Evolutionary conservation across 1,140 invertebrate genomes (phyloP).

Genomic region (Cydia amplana): DNA sequence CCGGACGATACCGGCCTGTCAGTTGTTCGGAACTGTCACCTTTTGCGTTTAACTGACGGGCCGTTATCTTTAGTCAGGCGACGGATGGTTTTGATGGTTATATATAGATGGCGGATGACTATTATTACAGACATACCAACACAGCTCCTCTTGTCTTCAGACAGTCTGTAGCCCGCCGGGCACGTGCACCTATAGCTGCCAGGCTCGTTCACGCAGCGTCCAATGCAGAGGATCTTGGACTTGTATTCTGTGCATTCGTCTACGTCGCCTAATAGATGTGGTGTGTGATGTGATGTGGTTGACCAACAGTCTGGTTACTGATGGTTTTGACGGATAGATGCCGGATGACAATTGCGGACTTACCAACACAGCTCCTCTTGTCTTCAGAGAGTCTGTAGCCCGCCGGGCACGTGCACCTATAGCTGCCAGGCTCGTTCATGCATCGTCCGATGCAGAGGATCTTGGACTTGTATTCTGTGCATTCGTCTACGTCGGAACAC

Average conservation of each 20-base stretch:
- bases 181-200: conserved; percentile 94
- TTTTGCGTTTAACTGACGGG: too few species aligned
- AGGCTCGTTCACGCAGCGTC: conserved; percentile 91
- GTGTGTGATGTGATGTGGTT: too few species aligned
- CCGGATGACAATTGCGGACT: conserved; percentile 34
- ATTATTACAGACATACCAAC: conserved; percentile 82
- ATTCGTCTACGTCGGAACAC: conserved; percentile 94
- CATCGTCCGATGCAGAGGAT: conserved; percentile 91
- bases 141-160: conserved; percentile 86
- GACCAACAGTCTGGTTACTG: too few species aligned
- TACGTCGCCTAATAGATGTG: too few species aligned
- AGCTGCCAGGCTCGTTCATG: conserved; percentile 93
- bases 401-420: conserved; percentile 90
- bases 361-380: conserved; percentile 88
- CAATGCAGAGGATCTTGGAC: conserved; percentile 87
- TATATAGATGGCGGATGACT: neutral
- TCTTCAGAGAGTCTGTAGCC: conserved; percentile 89
- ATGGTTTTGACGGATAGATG: too few species aligned
- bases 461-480: conserved; percentile 81
- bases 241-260: conserved; percentile 89
- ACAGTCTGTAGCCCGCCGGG: conserved; percentile 90
- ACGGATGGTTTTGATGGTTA: too few species aligned
- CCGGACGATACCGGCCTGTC: too few species aligned
- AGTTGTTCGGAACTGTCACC: too few species aligned
- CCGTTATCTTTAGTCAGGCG: too few species aligned